Percentiles rank a stretch among this genome's conserved stretches.
phyloP scores from a whole-genome alignment of 2,113 vertebrate genomes.

The Neotragus moschatus region DNA sequence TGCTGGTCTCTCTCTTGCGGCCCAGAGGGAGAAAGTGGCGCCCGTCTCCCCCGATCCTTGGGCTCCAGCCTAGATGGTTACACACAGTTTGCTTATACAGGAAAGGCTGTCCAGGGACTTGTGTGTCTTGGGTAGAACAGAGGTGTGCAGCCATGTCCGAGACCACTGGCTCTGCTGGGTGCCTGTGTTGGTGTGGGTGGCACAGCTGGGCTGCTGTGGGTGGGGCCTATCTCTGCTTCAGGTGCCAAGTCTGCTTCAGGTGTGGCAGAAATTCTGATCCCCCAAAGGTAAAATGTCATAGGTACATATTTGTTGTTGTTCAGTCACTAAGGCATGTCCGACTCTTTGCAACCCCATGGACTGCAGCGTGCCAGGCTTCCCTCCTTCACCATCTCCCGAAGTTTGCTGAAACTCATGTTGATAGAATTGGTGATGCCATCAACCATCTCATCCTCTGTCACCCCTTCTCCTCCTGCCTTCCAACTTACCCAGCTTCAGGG shows the following conservation, averaged over 20 bases:
- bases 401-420: neutral
- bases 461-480: neutral
- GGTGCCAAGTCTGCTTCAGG: neutral
- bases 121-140: neutral
- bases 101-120: neutral
- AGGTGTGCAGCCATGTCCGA: neutral
- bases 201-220: neutral
- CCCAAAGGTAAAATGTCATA: neutral
- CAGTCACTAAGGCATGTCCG: neutral
- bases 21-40: neutral
- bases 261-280: neutral
- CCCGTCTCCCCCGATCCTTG: neutral
- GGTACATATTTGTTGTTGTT: neutral
- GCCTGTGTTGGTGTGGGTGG: too few species aligned
- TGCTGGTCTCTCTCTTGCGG: neutral
- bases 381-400: neutral
- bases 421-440: neutral
- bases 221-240: neutral
- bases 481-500: neutral
- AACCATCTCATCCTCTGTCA: neutral
- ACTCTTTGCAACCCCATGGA: neutral
- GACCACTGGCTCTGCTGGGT: neutral
- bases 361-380: neutral
- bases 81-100: neutral
- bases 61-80: neutral